A percentile compares a stretch with the other conserved stretches of the same genome.
Conservation (phyloP, 2,113 vertebrate genomes). For the Sitta europaea region DNA sequence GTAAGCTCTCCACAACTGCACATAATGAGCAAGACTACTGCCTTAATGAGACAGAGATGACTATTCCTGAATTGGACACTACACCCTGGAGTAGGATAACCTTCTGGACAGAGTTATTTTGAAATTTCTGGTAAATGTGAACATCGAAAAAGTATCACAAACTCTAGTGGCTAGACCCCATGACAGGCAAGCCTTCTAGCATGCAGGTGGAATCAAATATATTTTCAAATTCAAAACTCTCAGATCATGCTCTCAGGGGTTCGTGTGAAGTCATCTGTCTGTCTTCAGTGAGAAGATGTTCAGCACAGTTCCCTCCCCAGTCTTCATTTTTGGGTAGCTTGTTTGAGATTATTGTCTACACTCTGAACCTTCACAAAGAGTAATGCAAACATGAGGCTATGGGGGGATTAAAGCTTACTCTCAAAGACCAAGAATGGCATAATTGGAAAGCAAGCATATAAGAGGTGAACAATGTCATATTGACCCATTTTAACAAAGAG, state of each 20-base stretch:
- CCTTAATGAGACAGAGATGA: not conserved
- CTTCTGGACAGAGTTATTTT: not conserved
- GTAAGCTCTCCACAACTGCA: accelerated
- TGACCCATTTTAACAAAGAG: not conserved
- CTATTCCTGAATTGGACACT: not conserved
- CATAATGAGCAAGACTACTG: not conserved
- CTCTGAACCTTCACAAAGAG: not conserved
- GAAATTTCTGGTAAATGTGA: not conserved
- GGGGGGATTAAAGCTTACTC: not conserved
- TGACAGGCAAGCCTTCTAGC: not conserved
- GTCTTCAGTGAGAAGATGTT: not conserved
- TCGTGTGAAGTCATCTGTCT: not conserved
- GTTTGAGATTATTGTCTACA: not conserved
- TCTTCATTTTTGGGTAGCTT: not conserved
- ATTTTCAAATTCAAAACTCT: not conserved
- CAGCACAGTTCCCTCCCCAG: not conserved
- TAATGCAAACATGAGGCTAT: not conserved
- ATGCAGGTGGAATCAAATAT: not conserved
- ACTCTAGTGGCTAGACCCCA: not conserved
- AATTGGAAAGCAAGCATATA: not conserved
- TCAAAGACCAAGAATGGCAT: not conserved
- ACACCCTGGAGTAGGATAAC: not conserved
- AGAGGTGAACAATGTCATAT: not conserved
- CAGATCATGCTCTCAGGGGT: accelerated
- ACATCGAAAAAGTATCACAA: not conserved